phyloP scores from a whole-genome alignment of 1,140 invertebrate genomes.

The Cotesia chilonis region DNA sequence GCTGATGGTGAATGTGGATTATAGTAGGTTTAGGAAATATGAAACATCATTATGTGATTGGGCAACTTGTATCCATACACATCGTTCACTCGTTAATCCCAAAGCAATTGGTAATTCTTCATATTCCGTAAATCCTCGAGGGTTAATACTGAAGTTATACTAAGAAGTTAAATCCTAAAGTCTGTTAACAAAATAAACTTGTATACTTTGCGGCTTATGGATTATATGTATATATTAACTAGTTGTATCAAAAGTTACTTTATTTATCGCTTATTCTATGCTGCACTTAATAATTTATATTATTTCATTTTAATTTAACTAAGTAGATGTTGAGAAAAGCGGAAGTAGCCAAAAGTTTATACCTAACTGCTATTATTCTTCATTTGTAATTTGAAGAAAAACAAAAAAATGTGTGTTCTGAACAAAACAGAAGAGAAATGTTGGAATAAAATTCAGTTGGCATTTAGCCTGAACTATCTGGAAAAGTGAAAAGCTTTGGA shows the following conservation, averaged over 20 bases:
- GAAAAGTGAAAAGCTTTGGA: conserved; percentile 5
- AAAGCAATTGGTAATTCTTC: conserved; percentile 25
- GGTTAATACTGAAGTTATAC: no score
- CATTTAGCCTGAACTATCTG: conserved; percentile 19
- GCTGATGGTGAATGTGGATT: no score
- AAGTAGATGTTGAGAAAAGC: neutral
- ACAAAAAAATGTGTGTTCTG: neutral
- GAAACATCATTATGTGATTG: conserved; percentile 29
- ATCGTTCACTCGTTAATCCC: conserved; percentile 26
- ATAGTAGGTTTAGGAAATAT: conserved; percentile 13
- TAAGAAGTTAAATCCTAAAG: no score
- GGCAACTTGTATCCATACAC: conserved; percentile 17
- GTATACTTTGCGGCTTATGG: no score
- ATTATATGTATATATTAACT: no score
- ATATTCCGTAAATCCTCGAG: no score
- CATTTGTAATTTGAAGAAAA: neutral
- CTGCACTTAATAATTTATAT: neutral
- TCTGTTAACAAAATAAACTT: no score
- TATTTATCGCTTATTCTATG: neutral
- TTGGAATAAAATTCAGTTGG: neutral
- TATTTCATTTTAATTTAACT: conserved; percentile 2
- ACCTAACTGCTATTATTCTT: neutral
- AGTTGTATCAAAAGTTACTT: neutral
- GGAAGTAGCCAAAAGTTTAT: conserved; percentile 8
- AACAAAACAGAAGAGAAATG: neutral